Base-by-base conservation (phyloP, 2,888 invertebrate species). In the Ornithoptera priamus region DNA sequence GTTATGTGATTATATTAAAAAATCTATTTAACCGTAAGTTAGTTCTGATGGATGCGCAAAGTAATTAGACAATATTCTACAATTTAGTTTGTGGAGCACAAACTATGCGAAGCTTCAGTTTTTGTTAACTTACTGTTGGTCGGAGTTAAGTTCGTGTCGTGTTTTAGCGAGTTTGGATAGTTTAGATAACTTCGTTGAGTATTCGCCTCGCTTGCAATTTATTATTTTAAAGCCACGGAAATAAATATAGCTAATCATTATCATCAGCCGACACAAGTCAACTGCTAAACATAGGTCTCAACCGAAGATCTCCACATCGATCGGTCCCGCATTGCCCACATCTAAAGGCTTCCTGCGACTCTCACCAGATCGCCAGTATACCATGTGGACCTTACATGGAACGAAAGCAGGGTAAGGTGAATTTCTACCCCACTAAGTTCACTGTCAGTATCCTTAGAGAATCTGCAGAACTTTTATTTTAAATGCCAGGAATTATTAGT, bases 121-220 rank as follows among this genome's bases (percentile, higher is more conserved):
- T 68, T 64, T 64, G 64, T 56, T 59, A 64, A 64, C 68, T 68
- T 53, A 60, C 50, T 39, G 58, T 68, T 39, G 53, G 39, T 59
- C 53, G 8, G 24, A 39, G 39, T 39, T 68, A 64, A 68, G 39
- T 64, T 63, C 53, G 64, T 53, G 68, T 64, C 68, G 60, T 59
- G 39, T 64, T 64, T 64, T 24, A 39, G 56, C 22, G 53, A 68
- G 64, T 68, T 53, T 60, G 63, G 58, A 68, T 68, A 50, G 68
- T 59, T 68, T 59, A 64, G 17, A 68, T 68, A 64, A 53, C 64
- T 68, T 53, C n/a, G 53, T 24, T 17, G 61, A 20, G 64, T 62
- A 39, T 63, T 58, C 59, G 62, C 20, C 42, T 63, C 63, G 63
- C 63, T 58, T 36, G 46, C 46, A 64, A 64, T 68, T 68, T 58